A percentile compares a stretch with the other conserved stretches of the same genome.
phyloP scores from a whole-genome alignment of 2,113 vertebrate species.

The Sinocyclocheilus anshuiensis region DNA sequence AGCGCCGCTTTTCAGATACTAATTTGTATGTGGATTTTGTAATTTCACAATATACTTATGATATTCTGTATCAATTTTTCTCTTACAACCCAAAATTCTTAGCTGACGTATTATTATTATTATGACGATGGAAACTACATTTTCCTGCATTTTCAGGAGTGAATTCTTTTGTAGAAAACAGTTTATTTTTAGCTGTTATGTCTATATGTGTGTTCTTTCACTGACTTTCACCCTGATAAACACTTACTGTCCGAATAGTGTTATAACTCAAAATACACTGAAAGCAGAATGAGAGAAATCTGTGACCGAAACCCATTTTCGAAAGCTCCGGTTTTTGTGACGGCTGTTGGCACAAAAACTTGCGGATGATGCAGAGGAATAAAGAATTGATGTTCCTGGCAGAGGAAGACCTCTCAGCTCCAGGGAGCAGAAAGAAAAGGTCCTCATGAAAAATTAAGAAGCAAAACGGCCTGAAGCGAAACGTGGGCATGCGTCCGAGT shows the following conservation, averaged over 20 bases:
- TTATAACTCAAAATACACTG: not conserved
- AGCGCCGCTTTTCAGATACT: too few relatives aligned
- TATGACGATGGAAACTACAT: too few relatives aligned
- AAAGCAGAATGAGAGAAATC: not conserved
- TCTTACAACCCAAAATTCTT: not conserved
- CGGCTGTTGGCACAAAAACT: constrained; percentile 59
- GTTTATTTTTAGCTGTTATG: not conserved
- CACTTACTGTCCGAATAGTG: not conserved
- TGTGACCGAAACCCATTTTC: constrained; percentile 53
- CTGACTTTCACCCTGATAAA: not conserved
- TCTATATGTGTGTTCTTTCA: not conserved
- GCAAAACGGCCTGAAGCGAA: constrained; percentile 61
- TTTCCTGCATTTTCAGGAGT: not conserved
- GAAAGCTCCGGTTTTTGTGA: constrained; percentile 61
- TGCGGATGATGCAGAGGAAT: constrained; percentile 59
- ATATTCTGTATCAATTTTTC: not conserved
- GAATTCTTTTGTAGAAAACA: not conserved
- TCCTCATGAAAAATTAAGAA: constrained; percentile 74
- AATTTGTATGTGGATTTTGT: not conserved
- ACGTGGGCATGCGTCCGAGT: constrained; percentile 56
- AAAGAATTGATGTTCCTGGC: constrained; percentile 72
- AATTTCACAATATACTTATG: not conserved
- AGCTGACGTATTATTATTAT: not conserved
- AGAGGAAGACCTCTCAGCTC: constrained; percentile 56
- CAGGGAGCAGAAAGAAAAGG: constrained; percentile 64